These are phyloP conservation scores for Eudasyphora cyanicolor DNA, from an alignment of 2,888 invertebrate species.

Conservation along the genomic window DNA sequence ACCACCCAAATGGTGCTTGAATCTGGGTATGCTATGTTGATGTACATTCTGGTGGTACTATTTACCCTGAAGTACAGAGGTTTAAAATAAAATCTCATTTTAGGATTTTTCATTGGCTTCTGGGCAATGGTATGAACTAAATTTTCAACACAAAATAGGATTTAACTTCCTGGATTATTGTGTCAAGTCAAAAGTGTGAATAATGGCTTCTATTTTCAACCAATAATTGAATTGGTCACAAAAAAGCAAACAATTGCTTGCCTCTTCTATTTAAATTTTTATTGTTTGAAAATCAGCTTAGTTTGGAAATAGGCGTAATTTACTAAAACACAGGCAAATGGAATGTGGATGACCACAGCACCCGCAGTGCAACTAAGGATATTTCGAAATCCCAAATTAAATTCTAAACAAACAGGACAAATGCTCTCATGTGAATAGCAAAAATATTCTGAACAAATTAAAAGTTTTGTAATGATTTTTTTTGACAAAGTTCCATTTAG, in stretches of 20 bases:
- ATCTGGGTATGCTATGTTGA: too few relatives aligned
- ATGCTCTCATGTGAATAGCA: background rate
- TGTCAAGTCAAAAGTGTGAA: too few relatives aligned
- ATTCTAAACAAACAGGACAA: background rate
- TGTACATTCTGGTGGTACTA: too few relatives aligned
- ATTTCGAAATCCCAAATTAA: background rate
- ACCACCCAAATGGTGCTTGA: too few relatives aligned
- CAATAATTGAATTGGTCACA: too few relatives aligned
- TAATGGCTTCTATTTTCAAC: too few relatives aligned
- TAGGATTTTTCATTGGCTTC: background rate
- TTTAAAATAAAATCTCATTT: background rate
- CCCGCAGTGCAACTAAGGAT: background rate
- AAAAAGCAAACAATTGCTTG: too few relatives aligned
- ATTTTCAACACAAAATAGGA: too few relatives aligned
- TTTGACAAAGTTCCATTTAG: slow-evolving; percentile 13
- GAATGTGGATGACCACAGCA: background rate
- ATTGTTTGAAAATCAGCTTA: background rate
- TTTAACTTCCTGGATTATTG: too few relatives aligned
- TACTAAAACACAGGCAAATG: background rate
- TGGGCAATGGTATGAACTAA: background rate
- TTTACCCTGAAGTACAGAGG: too few relatives aligned
- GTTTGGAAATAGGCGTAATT: background rate
- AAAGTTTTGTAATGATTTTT: slow-evolving; percentile 1
- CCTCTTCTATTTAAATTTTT: background rate
- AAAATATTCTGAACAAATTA: background rate